These are phyloP conservation scores for Oreohelix idahoensis DNA, from an alignment of 1,140 invertebrate species.

Conservation along the genomic window DNA sequence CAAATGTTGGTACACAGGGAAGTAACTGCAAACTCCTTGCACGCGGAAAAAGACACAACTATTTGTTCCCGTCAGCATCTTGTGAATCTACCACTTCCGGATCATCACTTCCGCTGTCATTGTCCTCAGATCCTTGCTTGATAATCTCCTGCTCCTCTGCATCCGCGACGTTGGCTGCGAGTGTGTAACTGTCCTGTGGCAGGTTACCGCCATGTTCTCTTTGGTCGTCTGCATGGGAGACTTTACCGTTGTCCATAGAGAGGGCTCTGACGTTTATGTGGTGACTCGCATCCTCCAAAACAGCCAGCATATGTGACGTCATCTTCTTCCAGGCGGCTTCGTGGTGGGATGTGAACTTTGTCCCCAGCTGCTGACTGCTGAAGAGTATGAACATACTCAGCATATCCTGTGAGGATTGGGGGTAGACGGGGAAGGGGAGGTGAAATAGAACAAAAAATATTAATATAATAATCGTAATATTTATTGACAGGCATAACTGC, in stretches of 20 bases:
- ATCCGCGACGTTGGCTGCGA: background rate
- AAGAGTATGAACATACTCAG: background rate
- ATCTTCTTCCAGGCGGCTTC: background rate
- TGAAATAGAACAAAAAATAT: no score
- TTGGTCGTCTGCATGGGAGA: background rate
- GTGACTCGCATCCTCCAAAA: background rate
- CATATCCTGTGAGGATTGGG: no score
- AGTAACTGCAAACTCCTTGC: background rate
- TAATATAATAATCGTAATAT: no score
- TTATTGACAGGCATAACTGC: no score
- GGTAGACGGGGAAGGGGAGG: no score
- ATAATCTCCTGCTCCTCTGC: background rate
- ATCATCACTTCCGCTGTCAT: background rate
- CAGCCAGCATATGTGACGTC: conserved; percentile 11
- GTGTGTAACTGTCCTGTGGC: background rate
- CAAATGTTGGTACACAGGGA: no score
- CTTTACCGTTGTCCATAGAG: background rate
- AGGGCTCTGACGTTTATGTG: background rate
- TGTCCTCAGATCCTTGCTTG: background rate
- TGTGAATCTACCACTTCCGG: background rate
- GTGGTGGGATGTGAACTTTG: background rate
- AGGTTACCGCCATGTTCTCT: background rate
- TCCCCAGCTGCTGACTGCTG: background rate
- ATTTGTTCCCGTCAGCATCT: background rate
- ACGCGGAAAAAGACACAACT: background rate